Base-by-base conservation (phyloP, 2,113 vertebrate genomes). In the Ardeotis arabs region DNA sequence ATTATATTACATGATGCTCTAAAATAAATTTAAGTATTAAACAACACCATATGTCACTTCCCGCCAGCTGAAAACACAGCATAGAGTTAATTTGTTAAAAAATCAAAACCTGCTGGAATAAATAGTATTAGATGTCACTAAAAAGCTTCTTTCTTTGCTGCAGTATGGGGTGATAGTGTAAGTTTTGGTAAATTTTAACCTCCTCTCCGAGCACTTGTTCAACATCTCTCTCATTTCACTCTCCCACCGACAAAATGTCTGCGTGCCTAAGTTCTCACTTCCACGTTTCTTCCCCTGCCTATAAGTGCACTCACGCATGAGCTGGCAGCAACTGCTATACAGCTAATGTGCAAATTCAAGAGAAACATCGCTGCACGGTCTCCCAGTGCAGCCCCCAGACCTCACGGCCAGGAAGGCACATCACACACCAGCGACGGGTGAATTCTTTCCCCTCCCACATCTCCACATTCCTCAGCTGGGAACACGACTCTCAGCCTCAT, bases 11-110 rank as follows among this genome's bases (percentile, higher is more conserved):
- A 95, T 4, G 23, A 89, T 63, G 63, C 87, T 80, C 80, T 79
- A 73, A 95, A 94, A 95, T 87, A 97, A 92, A 95, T 94, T 91
- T 16, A 83, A 80, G 96, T 96, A 96, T 95, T 89, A 95, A 96
- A 87, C 80, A 95, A 25, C 47, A 67, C 89, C 91, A 70, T 83
- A 96, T 95, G 96, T 87, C 89, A 80, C 47, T 74, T 86, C 81
- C 91, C 77, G 95, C 84, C 93, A 96, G 84, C 92, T 93, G 74
- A 80, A 95, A 95, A 64, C 33, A 79, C 50, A 77, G 50, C 77
- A 55, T 37, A 93, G 3, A 2, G 27, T 66, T 69, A 68, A 23
- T 89, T 55, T 56, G 74, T 41, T 69, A 77, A 83, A 88, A 87
- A 93, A 82, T 23, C 84, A 91, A 84, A 94, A 82, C 37, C 77